Evolutionary conservation across 2,113 vertebrate genomes (phyloP), one percentile per base, ranked within the genome.

Genomic region (Pachycephala philippinensis): DNA sequence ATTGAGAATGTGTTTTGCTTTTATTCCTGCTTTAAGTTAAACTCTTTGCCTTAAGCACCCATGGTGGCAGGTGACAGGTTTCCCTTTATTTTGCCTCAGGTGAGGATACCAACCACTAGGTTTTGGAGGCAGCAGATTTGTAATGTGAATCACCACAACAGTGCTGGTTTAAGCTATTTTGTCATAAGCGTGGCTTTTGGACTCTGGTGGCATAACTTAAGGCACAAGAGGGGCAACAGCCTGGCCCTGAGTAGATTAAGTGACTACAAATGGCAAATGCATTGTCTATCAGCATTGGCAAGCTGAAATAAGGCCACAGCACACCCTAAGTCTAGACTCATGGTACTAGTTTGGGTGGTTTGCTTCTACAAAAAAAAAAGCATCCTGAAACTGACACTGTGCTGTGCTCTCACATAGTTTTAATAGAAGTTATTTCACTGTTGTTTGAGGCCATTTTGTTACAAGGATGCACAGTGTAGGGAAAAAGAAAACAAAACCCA

Each of bases 11-110:
- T 15, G 6, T 95, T 84, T 85, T 85, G 30, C 40, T 93, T 78
- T 90, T 85, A 79, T 26, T 66, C 26, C 33, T 60, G 24, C 57
- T 91, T 81, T 57, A 79, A 63, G 44, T 49, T 56, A 82, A 92
- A 85, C 1, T 4, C 31, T 91, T 91, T 57, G 57, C 47, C 49
- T 61, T 57, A 72, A 72, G 61, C 17, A 16, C 4, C 14, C 23
- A 35, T 3, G 18, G 70, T 47, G 70, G 49, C 31, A 87, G 68
- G 49, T 87, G 40, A 35, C 45, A 79, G 57, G 53, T 91, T 91
- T 82, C 44, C 37, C 61, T 65, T 87, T 87, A 60, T 83, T 90
- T 85, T 76, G 22, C 70, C 11, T 40, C 21, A 33, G 28, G 49
- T 60, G 13, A 45, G n/a, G 40, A n/a, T 52, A 77, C n/a, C 35